Evolutionary conservation across 2,797 vertebrate genomes (phyloP).

Genomic region (Pteronotus mesoamericanus): DNA sequence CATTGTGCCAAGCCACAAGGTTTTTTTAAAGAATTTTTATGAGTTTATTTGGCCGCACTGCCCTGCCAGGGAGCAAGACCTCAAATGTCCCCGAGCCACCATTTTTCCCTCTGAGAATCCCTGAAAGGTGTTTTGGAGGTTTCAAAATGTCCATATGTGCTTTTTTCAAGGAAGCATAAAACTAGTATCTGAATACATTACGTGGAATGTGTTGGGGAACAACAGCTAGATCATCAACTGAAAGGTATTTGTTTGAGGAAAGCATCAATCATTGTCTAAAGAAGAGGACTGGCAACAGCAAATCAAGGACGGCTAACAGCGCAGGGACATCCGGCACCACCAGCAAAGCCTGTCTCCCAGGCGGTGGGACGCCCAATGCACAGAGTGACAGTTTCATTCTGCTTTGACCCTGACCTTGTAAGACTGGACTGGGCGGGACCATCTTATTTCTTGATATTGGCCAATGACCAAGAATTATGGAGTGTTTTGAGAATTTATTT

Average conservation of each 20-base stretch:
- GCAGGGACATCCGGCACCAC: background rate
- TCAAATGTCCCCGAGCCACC: background rate
- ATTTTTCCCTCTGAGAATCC: background rate
- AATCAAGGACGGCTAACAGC: background rate
- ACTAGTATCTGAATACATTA: background rate
- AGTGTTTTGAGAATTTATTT: background rate
- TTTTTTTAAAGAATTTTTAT: background rate
- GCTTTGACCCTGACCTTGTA: background rate
- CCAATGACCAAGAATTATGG: background rate
- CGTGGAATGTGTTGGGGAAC: background rate
- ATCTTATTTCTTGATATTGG: background rate
- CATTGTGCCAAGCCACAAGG: background rate
- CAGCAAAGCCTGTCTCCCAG: background rate
- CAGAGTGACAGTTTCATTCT: background rate
- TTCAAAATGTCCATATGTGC: background rate
- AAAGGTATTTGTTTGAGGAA: background rate
- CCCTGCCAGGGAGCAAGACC: background rate
- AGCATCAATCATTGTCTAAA: background rate
- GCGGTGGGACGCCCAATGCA: background rate
- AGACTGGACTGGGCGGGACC: background rate
- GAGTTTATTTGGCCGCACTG: background rate
- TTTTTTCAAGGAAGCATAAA: background rate
- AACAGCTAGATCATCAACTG: background rate
- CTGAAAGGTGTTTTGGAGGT: background rate
- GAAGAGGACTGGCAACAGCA: background rate